Conservation (phyloP, 2,113 vertebrate species). For the Coturnix japonica region DNA sequence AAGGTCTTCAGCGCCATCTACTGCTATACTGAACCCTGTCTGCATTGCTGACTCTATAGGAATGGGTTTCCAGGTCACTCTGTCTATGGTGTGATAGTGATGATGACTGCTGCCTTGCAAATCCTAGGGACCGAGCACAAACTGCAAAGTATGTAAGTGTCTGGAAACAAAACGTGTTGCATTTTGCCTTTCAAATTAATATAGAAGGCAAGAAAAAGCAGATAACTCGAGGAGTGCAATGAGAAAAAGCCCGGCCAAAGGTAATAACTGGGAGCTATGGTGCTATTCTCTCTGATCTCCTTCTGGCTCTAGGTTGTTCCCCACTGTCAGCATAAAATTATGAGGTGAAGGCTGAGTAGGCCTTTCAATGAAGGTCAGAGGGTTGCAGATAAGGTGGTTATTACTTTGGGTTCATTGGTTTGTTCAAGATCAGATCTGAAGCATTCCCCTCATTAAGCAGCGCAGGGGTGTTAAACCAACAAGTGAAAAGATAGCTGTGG, state of each 20-base stretch:
- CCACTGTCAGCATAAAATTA: not conserved
- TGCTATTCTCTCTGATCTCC: not conserved
- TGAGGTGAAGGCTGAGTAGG: not conserved
- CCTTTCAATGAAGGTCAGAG: not conserved
- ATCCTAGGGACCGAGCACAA: not conserved
- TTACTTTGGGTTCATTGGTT: not conserved
- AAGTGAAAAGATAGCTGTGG: not conserved
- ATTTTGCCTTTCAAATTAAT: not conserved
- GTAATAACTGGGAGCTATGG: not conserved
- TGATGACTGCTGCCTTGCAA: not conserved
- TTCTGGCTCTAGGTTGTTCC: not conserved
- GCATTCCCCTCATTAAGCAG: not conserved
- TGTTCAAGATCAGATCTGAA: not conserved
- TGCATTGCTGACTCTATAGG: not conserved
- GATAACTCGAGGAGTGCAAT: not conserved
- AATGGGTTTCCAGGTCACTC: not conserved
- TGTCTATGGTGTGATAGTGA: not conserved
- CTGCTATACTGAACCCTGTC: not conserved
- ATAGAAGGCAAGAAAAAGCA: not conserved
- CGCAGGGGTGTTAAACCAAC: not conserved
- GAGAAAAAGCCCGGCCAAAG: not conserved
- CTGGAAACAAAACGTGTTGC: not conserved
- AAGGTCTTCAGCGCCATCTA: slow-evolving; percentile 59
- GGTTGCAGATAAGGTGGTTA: not conserved
- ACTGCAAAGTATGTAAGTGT: not conserved